Evolutionary conservation across 1,140 invertebrate genomes (phyloP).

Genomic region (Drosophila parvula): DNA sequence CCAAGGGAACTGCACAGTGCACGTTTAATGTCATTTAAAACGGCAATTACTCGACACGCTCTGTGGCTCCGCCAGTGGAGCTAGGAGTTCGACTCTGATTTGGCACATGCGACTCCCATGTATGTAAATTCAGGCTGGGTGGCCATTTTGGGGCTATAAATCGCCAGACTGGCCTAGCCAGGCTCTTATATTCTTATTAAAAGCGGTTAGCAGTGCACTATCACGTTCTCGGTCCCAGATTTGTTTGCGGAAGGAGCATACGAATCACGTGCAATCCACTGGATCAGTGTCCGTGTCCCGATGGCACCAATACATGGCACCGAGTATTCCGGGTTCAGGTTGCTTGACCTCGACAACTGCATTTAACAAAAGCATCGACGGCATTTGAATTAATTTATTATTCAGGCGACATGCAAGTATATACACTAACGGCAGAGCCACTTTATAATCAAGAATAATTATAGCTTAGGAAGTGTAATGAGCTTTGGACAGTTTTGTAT

Average conservation of each 20-base stretch:
- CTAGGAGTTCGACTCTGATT: conserved; percentile 48
- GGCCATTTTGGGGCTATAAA: conserved; percentile 74
- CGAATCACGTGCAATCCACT: conserved; percentile 47
- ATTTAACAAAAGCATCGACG: conserved; percentile 13
- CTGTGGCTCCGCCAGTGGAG: conserved; percentile 35
- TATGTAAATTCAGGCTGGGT: conserved; percentile 63
- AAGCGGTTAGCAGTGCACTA: conserved; percentile 46
- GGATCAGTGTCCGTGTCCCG: not conserved
- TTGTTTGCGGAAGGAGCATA: not conserved
- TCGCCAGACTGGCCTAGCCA: conserved; percentile 33
- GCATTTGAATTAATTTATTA: conserved; percentile 20
- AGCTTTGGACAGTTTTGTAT: not conserved
- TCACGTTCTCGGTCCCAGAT: conserved; percentile 6
- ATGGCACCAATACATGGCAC: not conserved
- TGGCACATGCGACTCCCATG: conserved; percentile 73
- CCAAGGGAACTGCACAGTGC: conserved; percentile 59
- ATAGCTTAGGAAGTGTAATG: not conserved
- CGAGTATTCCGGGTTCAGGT: not conserved
- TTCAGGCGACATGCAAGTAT: conserved; percentile 4
- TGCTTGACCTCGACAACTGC: conserved; percentile 8
- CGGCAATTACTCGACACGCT: conserved; percentile 79
- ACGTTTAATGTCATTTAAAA: conserved; percentile 81
- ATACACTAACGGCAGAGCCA: not conserved
- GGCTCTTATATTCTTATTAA: conserved; percentile 69
- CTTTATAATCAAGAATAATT: not conserved